These are phyloP conservation scores for Platerodrilus igneus DNA, from an alignment of 2,888 invertebrate genomes.

Conservation along the genomic window DNA sequence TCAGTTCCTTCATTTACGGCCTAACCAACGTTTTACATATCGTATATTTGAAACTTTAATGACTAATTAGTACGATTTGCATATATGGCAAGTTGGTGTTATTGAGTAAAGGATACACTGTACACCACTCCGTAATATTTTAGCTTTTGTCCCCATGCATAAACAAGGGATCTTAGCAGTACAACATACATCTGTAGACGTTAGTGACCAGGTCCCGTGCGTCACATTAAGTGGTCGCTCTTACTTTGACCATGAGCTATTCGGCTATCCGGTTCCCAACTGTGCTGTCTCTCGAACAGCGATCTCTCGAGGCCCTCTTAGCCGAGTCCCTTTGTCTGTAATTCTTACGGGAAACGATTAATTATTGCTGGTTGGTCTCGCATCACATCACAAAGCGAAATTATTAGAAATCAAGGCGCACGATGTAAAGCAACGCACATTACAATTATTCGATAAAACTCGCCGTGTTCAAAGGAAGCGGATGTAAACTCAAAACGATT, in stretches of 20 bases:
- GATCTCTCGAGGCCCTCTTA: constrained; percentile 45
- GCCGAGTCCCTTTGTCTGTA: constrained; percentile 43
- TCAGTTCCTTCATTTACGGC: too few species aligned
- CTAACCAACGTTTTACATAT: too few species aligned
- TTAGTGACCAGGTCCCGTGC: constrained; percentile 45
- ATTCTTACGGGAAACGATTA: constrained; percentile 48
- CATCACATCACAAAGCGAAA: constrained; percentile 40
- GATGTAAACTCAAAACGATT: too few species aligned
- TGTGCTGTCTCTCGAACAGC: constrained; percentile 40
- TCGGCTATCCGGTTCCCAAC: constrained; percentile 42
- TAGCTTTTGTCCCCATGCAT: too few species aligned
- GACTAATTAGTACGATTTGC: too few species aligned
- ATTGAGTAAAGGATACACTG: too few species aligned
- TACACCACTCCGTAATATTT: too few species aligned
- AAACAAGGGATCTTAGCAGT: constrained; percentile 22
- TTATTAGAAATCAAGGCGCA: constrained; percentile 7
- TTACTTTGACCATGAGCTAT: constrained; percentile 47
- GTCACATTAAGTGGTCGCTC: constrained; percentile 51
- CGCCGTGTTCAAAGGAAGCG: too few species aligned
- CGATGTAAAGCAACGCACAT: not conserved
- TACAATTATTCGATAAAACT: too few species aligned
- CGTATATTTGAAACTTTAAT: too few species aligned
- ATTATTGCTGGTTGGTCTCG: constrained; percentile 45
- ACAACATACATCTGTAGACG: constrained; percentile 33
- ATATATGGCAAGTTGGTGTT: too few species aligned